Conservation (phyloP, 2,797 vertebrate species). For the Sebastes goodei region DNA sequence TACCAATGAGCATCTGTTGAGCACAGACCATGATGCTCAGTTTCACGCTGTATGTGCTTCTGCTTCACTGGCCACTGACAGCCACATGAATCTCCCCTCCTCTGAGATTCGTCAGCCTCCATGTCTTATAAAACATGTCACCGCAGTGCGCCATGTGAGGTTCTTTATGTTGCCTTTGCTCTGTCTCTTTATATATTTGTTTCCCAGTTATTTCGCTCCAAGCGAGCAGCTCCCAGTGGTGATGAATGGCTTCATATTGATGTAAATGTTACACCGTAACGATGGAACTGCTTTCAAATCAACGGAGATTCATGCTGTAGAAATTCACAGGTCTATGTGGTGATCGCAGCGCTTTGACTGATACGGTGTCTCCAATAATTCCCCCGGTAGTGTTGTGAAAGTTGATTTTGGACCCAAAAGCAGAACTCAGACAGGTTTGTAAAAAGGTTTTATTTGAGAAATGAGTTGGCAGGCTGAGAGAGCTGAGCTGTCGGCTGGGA, state of each 20-base stretch:
- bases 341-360: neutral
- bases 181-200: neutral
- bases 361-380: neutral
- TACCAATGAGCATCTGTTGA: constrained; percentile 18
- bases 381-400: neutral
- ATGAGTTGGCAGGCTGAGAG: too few relatives aligned
- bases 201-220: neutral
- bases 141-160: neutral
- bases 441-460: neutral
- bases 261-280: neutral
- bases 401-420: too few relatives aligned
- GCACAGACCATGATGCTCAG: constrained; percentile 2
- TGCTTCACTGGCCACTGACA: constrained; percentile 8
- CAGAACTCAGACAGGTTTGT: too few relatives aligned
- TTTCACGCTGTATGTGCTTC: constrained; percentile 25
- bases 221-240: neutral
- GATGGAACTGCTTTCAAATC: neutral
- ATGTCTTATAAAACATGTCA: constrained; percentile 16
- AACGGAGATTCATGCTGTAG: neutral
- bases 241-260: neutral
- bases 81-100: constrained; percentile 24
- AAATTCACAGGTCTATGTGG: neutral
- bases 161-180: neutral
- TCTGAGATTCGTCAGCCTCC: constrained; percentile 19
- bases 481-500: too few relatives aligned